Conservation (phyloP, 2,888 invertebrate species). For the Herminia tarsipennalis region DNA sequence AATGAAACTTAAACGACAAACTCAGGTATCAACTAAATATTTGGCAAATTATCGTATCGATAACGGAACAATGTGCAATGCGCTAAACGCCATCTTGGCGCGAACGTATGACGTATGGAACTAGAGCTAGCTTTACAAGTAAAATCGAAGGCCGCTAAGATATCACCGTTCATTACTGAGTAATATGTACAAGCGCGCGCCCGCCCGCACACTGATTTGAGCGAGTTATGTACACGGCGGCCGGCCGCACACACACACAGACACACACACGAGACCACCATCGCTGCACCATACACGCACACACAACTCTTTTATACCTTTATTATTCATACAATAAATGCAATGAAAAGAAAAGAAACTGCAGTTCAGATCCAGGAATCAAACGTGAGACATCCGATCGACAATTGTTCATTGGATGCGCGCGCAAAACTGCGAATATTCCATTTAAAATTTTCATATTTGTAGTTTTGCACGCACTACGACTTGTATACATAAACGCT, state of each 20-base stretch:
- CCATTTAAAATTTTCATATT: no score
- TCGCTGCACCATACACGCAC: not conserved
- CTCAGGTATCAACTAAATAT: constrained; percentile 73
- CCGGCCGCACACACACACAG: constrained; percentile 19
- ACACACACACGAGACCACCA: not conserved
- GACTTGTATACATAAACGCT: no score
- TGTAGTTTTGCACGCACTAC: no score
- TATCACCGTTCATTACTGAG: constrained; percentile 83
- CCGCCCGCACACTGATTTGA: constrained; percentile 53
- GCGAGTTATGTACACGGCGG: constrained; percentile 67
- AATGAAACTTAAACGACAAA: constrained; percentile 62
- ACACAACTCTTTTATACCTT: not conserved
- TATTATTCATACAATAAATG: not conserved
- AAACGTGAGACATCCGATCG: no score
- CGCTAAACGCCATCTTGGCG: constrained; percentile 56
- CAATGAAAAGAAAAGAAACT: not conserved
- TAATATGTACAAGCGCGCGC: constrained; percentile 72
- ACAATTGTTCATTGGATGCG: no score
- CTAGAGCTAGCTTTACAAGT: constrained; percentile 84
- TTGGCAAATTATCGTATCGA: constrained; percentile 69
- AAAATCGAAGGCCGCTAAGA: constrained; percentile 85
- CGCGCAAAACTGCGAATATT: no score
- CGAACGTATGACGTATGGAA: constrained; percentile 60
- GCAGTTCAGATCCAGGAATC: no score
- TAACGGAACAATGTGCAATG: constrained; percentile 62